A percentile compares a stretch with the other conserved stretches of the same genome.
Evolutionary conservation across 2,888 invertebrate genomes (phyloP).

Genomic region (Orthonychiurus folsomi): DNA sequence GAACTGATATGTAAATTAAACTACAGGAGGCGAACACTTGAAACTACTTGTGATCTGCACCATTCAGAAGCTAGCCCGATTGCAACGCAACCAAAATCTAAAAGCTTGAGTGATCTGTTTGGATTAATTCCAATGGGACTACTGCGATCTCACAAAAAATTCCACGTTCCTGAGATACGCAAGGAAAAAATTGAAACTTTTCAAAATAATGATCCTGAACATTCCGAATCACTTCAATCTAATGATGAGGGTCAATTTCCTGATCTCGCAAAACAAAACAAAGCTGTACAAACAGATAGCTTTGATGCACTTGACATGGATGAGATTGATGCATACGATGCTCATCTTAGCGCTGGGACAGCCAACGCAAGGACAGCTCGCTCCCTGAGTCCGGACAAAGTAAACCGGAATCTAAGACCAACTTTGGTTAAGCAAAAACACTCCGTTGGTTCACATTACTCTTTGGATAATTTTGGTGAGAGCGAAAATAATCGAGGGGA

Average conservation of each 20-base stretch:
- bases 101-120: slow-evolving; percentile 73
- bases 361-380: slow-evolving; percentile 17
- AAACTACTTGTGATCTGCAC: slow-evolving; percentile 28
- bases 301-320: slow-evolving; percentile 38
- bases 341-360: slow-evolving; percentile 5
- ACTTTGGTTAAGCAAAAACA: slow-evolving; percentile 77
- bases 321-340: slow-evolving; percentile 10
- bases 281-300: slow-evolving; percentile 33
- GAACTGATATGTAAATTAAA: background rate
- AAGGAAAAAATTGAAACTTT: slow-evolving; percentile 10
- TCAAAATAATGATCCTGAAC: slow-evolving; percentile 13
- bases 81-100: slow-evolving; percentile 56
- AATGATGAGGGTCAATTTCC: slow-evolving; percentile 20
- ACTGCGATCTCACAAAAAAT: slow-evolving; percentile 50
- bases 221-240: slow-evolving; percentile 14
- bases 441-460: slow-evolving; percentile 57
- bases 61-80: slow-evolving; percentile 19
- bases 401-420: slow-evolving; percentile 45
- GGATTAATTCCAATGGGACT: slow-evolving; percentile 49
- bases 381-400: slow-evolving; percentile 8
- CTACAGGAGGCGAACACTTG: slow-evolving; percentile 32
- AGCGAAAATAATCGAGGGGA: background rate
- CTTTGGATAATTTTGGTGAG: slow-evolving; percentile 6
- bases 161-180: slow-evolving; percentile 21
- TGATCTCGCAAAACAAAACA: slow-evolving; percentile 25